Base-by-base conservation (phyloP, 2,113 vertebrate genomes). In the Zosterops japonicus region DNA sequence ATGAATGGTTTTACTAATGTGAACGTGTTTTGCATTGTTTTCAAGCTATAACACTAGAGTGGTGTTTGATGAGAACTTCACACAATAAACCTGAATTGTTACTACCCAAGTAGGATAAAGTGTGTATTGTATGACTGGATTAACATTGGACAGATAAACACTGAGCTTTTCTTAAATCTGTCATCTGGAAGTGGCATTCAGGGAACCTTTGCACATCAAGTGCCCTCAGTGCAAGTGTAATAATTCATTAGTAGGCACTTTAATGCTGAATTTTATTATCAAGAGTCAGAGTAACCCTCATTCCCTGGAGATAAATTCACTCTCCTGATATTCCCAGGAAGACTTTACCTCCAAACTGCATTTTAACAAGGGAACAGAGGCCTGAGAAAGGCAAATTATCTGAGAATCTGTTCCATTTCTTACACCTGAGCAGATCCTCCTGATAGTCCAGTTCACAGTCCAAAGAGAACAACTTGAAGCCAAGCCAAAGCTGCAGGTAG, bases 101-200 rank as follows among this genome's bases (percentile, higher is more conserved):
- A 39, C 5, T 39, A 23, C 18, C 31, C 10, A 14, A 41, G 36
- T 41, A 60, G 29, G 52, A 21, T 29, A 35, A 87, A 56, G 27
- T 1, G 0, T 17, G 4, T 3, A 8, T n/a, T 18, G 3, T 86
- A 27, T 27, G 29, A n/a, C 5, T 36, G 25, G 12, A 31, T 36
- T 71, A 67, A 46, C 5, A 15, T 0, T 22, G 22, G 42, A 49
- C 39, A 82, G 39, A 6, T 50, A n/a, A 82, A 52, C 7, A 23
- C 10, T 13, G 50, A 24, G 10, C 23, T 84, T 52, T 86, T 68
- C 63, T 42, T 35, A 64, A 33, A 11, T 56, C 57, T 83, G 6
- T 11, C 35, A 55, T 42, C 29, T 29, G 11, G 17, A 83, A 76
- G 10, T 23, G 63, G 10, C 33, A 56, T 60, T 89, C 23, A 69